Conservation (phyloP, 2,888 invertebrate species). For the Agriopis marginaria region DNA sequence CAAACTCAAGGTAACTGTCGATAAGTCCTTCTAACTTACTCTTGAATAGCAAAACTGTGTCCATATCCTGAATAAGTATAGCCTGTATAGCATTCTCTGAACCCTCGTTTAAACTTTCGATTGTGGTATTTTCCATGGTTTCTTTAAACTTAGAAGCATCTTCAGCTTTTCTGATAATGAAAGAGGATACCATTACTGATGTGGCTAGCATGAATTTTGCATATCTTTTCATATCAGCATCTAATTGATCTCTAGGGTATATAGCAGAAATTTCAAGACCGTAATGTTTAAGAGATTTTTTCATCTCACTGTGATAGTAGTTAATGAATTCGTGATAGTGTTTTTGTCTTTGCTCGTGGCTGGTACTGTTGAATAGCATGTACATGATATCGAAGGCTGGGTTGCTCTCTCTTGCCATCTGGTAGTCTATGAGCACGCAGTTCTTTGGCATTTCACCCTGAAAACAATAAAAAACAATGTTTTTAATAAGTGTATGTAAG, state of each 20-base stretch:
- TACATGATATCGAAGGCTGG: conserved; percentile 57
- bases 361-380: conserved; percentile 59
- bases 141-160: conserved; percentile 41
- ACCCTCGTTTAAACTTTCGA: neutral
- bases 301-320: conserved; percentile 49
- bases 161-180: conserved; percentile 47
- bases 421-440: conserved; percentile 61
- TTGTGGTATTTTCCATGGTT: conserved; percentile 10
- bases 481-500: neutral
- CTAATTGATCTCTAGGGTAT: conserved; percentile 54
- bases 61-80: neutral
- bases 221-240: conserved; percentile 54
- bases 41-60: conserved; percentile 12
- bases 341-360: conserved; percentile 52
- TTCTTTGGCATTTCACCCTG: conserved; percentile 50
- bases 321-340: conserved; percentile 50
- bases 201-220: conserved; percentile 44
- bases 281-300: conserved; percentile 46
- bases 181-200: conserved; percentile 40
- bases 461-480: conserved; percentile 35
- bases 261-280: conserved; percentile 47
- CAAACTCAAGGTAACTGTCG: conserved; percentile 31
- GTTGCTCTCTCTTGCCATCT: conserved; percentile 50
- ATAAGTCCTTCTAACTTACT: conserved; percentile 23
- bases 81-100: neutral